Evolutionary conservation across 2,113 vertebrate species (phyloP).

Genomic region (Lasiurus cinereus): DNA sequence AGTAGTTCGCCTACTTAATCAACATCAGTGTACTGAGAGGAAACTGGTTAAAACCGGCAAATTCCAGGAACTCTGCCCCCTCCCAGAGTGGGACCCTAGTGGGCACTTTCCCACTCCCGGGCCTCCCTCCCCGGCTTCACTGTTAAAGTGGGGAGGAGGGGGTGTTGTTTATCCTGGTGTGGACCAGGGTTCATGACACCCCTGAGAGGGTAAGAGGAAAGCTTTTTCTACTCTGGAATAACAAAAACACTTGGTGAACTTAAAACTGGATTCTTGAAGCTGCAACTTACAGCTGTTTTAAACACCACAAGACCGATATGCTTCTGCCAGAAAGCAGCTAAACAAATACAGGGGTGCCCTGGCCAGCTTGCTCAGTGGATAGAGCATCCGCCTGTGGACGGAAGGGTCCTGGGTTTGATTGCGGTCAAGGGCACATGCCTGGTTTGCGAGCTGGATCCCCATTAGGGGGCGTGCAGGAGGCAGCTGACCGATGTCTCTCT

Average conservation of each 20-base stretch:
- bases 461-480: no score
- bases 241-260: slow-evolving; percentile 5
- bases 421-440: no score
- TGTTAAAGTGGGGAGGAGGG: neutral
- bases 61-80: slow-evolving; percentile 19
- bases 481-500: no score
- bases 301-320: neutral
- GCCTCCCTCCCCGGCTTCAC: neutral
- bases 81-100: neutral
- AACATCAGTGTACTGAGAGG: slow-evolving; percentile 29
- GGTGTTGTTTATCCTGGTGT: neutral
- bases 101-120: neutral
- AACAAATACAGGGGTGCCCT: neutral
- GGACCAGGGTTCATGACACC: neutral
- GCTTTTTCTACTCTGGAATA: neutral
- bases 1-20: neutral
- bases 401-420: no score
- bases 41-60: slow-evolving; percentile 49
- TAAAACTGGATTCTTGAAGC: neutral
- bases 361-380: no score
- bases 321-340: slow-evolving; percentile 23
- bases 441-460: no score
- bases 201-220: neutral
- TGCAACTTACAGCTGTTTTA: slow-evolving; percentile 34
- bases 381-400: no score